A percentile compares a stretch with the other conserved stretches of the same genome.
Conservation (phyloP, 2,797 vertebrate species). For the Gouania willdenowi region DNA sequence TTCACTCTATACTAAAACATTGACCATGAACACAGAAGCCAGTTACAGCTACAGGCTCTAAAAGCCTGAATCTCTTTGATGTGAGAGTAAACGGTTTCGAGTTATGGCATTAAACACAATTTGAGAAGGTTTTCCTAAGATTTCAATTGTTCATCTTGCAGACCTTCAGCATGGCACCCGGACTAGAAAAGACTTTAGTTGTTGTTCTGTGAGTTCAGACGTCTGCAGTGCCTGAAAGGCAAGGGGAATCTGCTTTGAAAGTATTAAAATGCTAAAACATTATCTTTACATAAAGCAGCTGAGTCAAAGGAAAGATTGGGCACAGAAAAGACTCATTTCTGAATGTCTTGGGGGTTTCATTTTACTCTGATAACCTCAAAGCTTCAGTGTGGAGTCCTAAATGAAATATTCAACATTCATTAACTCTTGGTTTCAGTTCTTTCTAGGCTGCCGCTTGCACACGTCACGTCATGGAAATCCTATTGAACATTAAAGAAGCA, state of each 20-base stretch:
- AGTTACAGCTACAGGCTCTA: too few relatives aligned
- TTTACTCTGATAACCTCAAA: conserved; percentile 5
- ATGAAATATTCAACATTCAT: conserved; percentile 12
- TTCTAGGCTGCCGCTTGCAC: not conserved
- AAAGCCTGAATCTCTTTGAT: too few relatives aligned
- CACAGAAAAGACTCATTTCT: not conserved
- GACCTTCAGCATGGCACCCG: too few relatives aligned
- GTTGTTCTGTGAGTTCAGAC: not conserved
- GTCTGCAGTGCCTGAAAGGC: not conserved
- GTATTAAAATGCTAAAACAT: not conserved
- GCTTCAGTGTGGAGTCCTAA: not conserved
- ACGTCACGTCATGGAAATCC: too few relatives aligned
- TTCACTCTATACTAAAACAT: too few relatives aligned
- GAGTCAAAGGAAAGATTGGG: not conserved
- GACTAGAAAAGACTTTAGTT: not conserved
- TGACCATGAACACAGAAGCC: too few relatives aligned
- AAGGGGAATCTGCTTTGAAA: not conserved
- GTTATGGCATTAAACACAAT: too few relatives aligned
- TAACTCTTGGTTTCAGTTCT: too few relatives aligned
- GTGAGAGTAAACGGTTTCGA: too few relatives aligned
- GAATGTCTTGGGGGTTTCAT: not conserved
- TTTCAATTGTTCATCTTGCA: too few relatives aligned
- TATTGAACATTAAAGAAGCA: too few relatives aligned
- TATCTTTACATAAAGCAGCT: not conserved
- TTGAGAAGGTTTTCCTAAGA: too few relatives aligned